Base-by-base conservation (phyloP, 1,140 invertebrate genomes). In the Drosophila auraria region DNA sequence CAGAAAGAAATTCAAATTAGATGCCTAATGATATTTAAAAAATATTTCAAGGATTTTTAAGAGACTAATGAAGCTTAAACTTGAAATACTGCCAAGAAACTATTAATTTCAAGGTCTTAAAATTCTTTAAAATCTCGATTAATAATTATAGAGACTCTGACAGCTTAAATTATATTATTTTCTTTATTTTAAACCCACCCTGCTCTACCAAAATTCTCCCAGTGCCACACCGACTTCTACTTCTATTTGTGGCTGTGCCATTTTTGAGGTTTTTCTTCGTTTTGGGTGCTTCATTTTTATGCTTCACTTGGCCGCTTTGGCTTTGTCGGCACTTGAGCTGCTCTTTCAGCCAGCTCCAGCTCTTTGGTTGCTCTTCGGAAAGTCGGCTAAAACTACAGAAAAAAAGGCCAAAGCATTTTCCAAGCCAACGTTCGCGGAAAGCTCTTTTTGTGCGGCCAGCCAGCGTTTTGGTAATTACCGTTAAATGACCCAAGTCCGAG, bases 301-400 rank as follows among this genome's bases (percentile, higher is more conserved):
- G 81, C 83, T 77, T 87, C 80, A 83, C 81, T 84, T 78, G 71
- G 80, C 73, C 64, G 84, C 75, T 49, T 56, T 51, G 54, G 79
- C 87, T 91, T 90, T 90, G 87, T 91, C 87, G 86, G 87, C 86
- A 86, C 86, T 91, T 82, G 64, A 80, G 69, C 64, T 56, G 56
- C 59, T 57, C 58, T 62, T 57, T 50, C 69, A 38, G 66, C 45
- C 44, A 63, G 33, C 44, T 51, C 44, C 33, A 40, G 23, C 53
- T 56, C 53, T 56, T 56, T 63, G 50, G 27, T 9, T 27, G 44
- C 49, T 69, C 50, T 72, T 51, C 44, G 51, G 53, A 72, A 72
- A 73, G 54, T 60, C 47, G 70, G 70, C 68, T 51, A 62, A 65
- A 59, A 76, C 72, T 58, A 58, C 40, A 65, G 50, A n/a, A 2